Base-by-base conservation (phyloP, 1,140 invertebrate genomes). In the Bombus fervidus region DNA sequence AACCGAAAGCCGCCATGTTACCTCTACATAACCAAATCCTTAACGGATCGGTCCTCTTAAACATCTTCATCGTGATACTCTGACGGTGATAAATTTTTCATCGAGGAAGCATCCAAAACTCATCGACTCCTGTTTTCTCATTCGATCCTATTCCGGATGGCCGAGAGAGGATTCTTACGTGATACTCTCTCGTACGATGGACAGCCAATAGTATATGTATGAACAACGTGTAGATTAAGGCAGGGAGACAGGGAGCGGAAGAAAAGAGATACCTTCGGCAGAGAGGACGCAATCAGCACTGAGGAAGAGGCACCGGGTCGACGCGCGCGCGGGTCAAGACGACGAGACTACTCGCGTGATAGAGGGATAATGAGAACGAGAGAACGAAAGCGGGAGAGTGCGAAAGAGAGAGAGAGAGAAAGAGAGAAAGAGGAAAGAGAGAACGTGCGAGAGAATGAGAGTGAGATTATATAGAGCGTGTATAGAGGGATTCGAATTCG, bases 381-480 rank as follows among this genome's bases (percentile, higher is more conserved):
- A n/a, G 28, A 62, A n/a, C 10, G 59, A n/a, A n/a, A 62, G 28
- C 10, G 28, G 41, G 39, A 41, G 53, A 57, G 18, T 53, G 18
- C 18, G 8, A 68, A 4, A 64, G n/a, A 64, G 13, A 64, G 13
- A 5, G 73, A 22, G 41, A 59, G 8, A 13, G 53, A 13, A 25
- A 34, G 31, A 25, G 13, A 53, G 43, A 68, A 13, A 66, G 3
- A 68, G 77, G 31, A 9, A 34, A 57, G 41, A 77, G 53, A 62
- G 31, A 74, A n/a, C 57, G 71, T 64, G 86, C 43, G 81, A 18
- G 22, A 74, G 41, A 82, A 37, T 62, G 86, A 78, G 75, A 62
- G 28, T 22, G 57, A 43, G 75, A 64, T 64, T 76, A 37, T 28
- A 18, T 22, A 53, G 43, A 53, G 62, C 73, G 34, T 77, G 59